Percentiles rank a stretch among this genome's conserved stretches.
These are phyloP conservation scores for Palythoa grandis DNA, from an alignment of 92 coral and sea anemone genomes.

Conservation along the genomic window DNA sequence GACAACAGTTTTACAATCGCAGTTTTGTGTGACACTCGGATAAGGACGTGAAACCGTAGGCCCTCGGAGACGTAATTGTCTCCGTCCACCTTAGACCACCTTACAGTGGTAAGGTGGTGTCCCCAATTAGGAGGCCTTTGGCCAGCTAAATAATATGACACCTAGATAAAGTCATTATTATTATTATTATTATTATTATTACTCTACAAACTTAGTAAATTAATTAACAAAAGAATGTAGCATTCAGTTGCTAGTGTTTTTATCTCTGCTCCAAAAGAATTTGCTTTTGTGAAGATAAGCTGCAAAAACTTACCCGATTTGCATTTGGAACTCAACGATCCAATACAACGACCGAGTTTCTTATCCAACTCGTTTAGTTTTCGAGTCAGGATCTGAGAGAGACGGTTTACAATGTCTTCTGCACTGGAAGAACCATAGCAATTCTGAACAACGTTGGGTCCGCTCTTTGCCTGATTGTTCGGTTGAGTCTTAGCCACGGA, in stretches of 20 bases:
- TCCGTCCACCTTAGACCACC: too few species aligned
- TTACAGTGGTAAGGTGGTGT: too few species aligned
- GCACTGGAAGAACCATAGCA: background rate
- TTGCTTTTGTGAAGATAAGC: background rate
- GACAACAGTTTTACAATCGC: too few species aligned
- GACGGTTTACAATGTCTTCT: background rate
- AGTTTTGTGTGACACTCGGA: too few species aligned
- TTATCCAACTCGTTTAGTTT: constrained; percentile 14
- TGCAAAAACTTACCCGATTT: background rate
- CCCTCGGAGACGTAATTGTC: too few species aligned
- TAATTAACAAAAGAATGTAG: background rate
- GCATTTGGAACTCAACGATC: background rate
- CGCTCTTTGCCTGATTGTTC: background rate
- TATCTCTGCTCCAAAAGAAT: background rate
- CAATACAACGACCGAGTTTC: constrained; percentile 4
- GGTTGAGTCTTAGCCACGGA: background rate
- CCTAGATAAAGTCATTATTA: too few species aligned
- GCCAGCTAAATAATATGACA: too few species aligned
- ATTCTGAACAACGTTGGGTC: background rate
- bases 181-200: too few species aligned
- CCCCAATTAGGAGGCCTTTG: too few species aligned
- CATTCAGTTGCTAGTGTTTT: background rate
- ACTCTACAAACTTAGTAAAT: too few species aligned
- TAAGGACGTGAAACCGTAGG: too few species aligned
- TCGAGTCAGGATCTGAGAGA: background rate